Conservation (phyloP, 2,797 vertebrate genomes). For the Molossus alvarezi region DNA sequence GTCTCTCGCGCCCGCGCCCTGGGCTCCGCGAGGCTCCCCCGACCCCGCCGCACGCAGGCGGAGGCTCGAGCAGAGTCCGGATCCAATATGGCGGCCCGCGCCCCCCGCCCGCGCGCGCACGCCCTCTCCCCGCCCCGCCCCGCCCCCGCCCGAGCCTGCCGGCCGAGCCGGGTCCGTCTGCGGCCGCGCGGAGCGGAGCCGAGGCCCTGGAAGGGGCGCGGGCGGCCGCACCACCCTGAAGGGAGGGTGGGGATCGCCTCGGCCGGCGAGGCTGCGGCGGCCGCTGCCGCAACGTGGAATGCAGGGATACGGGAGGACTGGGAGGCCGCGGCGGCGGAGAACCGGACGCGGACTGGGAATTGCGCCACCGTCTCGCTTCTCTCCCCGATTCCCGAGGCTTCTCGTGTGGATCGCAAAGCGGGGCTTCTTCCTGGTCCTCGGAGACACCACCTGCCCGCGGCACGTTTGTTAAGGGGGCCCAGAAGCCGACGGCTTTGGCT, state of each 20-base stretch:
- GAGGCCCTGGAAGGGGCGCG: background rate
- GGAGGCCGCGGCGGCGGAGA: background rate
- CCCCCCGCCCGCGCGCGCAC: slow-evolving; percentile 25
- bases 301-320: slow-evolving; percentile 84
- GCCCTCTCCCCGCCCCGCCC: background rate
- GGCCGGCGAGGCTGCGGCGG: slow-evolving; percentile 31
- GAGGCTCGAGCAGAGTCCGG: slow-evolving; percentile 61
- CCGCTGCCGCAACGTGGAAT: slow-evolving; percentile 87
- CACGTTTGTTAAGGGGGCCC: background rate
- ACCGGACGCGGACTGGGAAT: background rate
- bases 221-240: background rate
- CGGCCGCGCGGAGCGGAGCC: slow-evolving; percentile 66
- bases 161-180: slow-evolving; percentile 70
- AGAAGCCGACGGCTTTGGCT: background rate
- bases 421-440: background rate
- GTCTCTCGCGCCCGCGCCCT: slow-evolving; percentile 77
- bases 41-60: slow-evolving; percentile 76
- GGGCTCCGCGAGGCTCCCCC: slow-evolving; percentile 67
- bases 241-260: background rate
- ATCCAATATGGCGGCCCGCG: slow-evolving; percentile 89
- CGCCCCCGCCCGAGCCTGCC: background rate
- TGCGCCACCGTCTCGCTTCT: background rate
- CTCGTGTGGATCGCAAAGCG: background rate
- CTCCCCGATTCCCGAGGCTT: background rate
- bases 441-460: background rate